Evolutionary conservation across 1,140 invertebrate genomes (phyloP).

Genomic region (Drosophila subpulchrella): DNA sequence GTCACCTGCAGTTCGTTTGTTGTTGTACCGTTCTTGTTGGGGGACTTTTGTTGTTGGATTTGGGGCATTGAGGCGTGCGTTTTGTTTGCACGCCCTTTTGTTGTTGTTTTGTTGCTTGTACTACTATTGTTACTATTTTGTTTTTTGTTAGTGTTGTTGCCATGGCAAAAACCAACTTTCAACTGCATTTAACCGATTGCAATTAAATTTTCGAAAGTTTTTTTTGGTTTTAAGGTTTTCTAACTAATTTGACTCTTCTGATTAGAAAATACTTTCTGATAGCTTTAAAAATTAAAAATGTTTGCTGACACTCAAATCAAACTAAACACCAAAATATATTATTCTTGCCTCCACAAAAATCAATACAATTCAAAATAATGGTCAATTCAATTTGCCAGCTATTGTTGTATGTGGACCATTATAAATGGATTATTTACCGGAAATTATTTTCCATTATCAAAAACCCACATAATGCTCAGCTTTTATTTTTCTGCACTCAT

Average conservation of each 20-base stretch:
- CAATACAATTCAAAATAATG: background rate
- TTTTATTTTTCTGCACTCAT: background rate
- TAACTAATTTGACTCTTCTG: slow-evolving; percentile 17
- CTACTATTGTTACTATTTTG: slow-evolving; percentile 21
- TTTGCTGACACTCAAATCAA: too few species aligned
- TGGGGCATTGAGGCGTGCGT: slow-evolving; percentile 72
- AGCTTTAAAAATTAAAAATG: background rate
- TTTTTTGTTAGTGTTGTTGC: slow-evolving; percentile 54
- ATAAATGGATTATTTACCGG: background rate
- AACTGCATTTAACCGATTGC: slow-evolving; percentile 54
- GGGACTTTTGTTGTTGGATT: slow-evolving; percentile 42
- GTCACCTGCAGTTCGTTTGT: slow-evolving; percentile 43
- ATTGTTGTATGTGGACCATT: background rate
- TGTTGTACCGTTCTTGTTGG: slow-evolving; percentile 38
- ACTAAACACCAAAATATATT: too few species aligned
- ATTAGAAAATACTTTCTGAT: too few species aligned
- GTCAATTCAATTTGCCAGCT: background rate
- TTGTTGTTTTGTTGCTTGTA: slow-evolving; percentile 30
- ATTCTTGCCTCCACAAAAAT: background rate
- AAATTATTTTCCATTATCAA: background rate
- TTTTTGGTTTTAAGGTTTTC: slow-evolving; percentile 12
- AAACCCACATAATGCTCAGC: background rate
- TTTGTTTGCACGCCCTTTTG: slow-evolving; percentile 75
- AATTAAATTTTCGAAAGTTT: slow-evolving; percentile 57
- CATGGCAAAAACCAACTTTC: slow-evolving; percentile 61